phyloP scores from a whole-genome alignment of 2,113 vertebrate genomes.

The Callipepla californica region DNA sequence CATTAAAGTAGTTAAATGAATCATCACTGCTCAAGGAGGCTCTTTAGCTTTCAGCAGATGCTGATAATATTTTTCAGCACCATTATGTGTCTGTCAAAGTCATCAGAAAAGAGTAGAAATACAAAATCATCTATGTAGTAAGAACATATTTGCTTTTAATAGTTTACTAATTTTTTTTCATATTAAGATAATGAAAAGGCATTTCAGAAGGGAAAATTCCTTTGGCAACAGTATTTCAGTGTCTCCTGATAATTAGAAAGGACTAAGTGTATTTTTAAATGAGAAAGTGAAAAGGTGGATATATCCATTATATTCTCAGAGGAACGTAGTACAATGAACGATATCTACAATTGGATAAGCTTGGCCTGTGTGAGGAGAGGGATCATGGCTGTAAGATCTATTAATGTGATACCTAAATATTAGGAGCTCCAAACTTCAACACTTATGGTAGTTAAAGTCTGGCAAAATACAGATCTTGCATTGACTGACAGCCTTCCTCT shows the following conservation, averaged over 20 bases:
- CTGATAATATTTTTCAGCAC: not conserved
- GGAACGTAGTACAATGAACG: not conserved
- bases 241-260: not conserved
- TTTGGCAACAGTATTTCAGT: not conserved
- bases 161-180: not conserved
- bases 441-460: not conserved
- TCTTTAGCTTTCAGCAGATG: not conserved
- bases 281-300: not conserved
- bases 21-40: not conserved
- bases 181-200: not conserved
- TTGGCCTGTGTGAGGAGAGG: not conserved
- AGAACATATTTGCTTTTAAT: slow-evolving; percentile 1
- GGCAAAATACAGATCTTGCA: not conserved
- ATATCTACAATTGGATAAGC: not conserved
- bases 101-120: not conserved
- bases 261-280: not conserved
- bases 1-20: not conserved
- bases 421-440: not conserved
- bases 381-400: not conserved
- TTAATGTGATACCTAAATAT: not conserved
- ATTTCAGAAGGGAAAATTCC: not conserved
- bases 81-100: not conserved
- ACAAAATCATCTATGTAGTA: not conserved
- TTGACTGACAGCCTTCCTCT: not conserved
- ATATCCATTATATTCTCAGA: not conserved